Percentiles rank a stretch among this genome's conserved stretches.
phyloP scores from a whole-genome alignment of 2,113 vertebrate genomes.

The Tenebrosternarchus preto region DNA sequence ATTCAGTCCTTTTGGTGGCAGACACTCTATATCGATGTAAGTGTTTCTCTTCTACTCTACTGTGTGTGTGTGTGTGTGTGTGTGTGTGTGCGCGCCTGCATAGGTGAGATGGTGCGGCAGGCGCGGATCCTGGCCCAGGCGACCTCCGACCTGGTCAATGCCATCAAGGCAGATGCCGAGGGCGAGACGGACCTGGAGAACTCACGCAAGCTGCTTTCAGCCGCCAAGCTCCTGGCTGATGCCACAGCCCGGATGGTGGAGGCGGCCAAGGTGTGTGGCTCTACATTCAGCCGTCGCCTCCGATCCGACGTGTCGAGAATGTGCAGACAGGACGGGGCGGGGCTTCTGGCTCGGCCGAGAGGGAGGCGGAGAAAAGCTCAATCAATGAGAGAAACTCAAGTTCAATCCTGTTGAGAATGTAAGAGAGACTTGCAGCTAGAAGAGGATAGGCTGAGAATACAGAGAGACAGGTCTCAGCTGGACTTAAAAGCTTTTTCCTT shows the following conservation, averaged over 20 bases:
- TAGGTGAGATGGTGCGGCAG: conserved; percentile 98
- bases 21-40: too few species aligned
- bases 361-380: neutral
- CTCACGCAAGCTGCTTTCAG: conserved; percentile 92
- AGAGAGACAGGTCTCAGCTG: neutral
- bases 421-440: neutral
- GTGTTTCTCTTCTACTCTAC: neutral
- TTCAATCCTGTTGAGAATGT: conserved; percentile 4
- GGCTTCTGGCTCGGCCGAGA: neutral
- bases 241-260: conserved; percentile 98
- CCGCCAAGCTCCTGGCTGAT: conserved; percentile 92
- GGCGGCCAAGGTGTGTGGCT: conserved; percentile 86
- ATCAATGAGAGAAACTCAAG: conserved; percentile 8
- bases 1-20: too few species aligned
- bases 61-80: neutral
- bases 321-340: too few species aligned
- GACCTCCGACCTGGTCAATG: conserved; percentile 93
- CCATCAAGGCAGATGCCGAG: conserved; percentile 95
- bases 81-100: neutral
- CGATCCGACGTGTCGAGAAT: conserved; percentile 8
- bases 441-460: neutral
- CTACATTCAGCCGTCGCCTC: neutral
- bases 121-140: conserved; percentile 95
- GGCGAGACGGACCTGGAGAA: conserved; percentile 94
- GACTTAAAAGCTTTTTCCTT: neutral